phyloP scores from a whole-genome alignment of 2,113 vertebrate genomes.

The Trochalopteron elliotii region DNA sequence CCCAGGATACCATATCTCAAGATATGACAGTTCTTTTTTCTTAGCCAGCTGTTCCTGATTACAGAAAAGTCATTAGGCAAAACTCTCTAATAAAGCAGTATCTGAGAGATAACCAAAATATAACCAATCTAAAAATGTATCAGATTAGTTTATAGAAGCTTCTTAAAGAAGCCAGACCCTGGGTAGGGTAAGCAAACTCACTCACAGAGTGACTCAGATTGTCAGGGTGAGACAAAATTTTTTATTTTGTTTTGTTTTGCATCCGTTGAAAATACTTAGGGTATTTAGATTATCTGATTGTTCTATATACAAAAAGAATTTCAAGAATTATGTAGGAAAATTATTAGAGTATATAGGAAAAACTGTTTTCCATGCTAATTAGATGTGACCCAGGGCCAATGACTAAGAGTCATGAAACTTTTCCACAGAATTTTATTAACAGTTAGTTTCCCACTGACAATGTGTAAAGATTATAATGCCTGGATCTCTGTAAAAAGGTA shows the following conservation, averaged over 20 bases:
- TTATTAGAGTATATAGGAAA: slow-evolving; percentile 9
- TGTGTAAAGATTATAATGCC: neutral
- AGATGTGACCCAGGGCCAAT: neutral
- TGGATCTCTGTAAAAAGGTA: neutral
- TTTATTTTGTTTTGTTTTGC: neutral
- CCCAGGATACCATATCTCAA: slow-evolving; percentile 38
- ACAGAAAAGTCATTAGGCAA: slow-evolving; percentile 69
- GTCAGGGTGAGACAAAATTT: neutral
- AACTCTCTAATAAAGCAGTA: slow-evolving; percentile 65
- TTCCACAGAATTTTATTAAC: neutral
- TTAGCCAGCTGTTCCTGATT: slow-evolving; percentile 58
- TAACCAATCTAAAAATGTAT: neutral
- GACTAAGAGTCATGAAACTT: neutral
- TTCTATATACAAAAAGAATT: neutral
- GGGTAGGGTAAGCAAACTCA: slow-evolving; percentile 3
- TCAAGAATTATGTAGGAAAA: neutral
- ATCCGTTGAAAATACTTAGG: neutral
- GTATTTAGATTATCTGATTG: neutral
- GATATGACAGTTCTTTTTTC: slow-evolving; percentile 54
- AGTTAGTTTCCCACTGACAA: neutral
- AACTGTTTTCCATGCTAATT: neutral
- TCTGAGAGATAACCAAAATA: slow-evolving; percentile 54
- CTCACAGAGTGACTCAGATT: neutral
- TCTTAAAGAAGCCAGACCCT: slow-evolving; percentile 4
- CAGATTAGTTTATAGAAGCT: neutral